Base-by-base conservation (phyloP, 2,888 invertebrate species). In the Druceiella hillmani region DNA sequence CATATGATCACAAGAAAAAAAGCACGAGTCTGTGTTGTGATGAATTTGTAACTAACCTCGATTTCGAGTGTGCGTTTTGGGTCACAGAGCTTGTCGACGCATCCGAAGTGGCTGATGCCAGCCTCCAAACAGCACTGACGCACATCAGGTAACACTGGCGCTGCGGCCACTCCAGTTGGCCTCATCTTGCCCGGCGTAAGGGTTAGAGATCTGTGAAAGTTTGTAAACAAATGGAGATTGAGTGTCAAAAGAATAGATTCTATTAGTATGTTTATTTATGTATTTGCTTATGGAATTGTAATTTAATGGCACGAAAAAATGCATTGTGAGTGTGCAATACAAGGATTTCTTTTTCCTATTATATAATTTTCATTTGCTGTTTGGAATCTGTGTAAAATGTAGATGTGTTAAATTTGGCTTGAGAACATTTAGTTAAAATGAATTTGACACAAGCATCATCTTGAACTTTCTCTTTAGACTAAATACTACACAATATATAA, bases 81-180 rank as follows among this genome's bases (percentile, higher is more conserved):
- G 58, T 88, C 87, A 54, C 89, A 90, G 49, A 90, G 74, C 54
- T 83, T 86, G 52, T 82, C 79, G 13, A 88, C 64, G 55, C 89
- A 89, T 33, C 79, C 78, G 46, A 76, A 75, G 57, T 87, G 85
- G 27, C 76, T 78, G 55, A 89, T 79, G 0, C 86, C 87, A 27
- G 79, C 81, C 2, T 75, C 62, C 9, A 75, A 68, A 53, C 88
- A 89, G 56, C 89, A 89, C 1, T 71, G 65, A n/a, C 73, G 67
- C 1, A 88, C 79, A 54, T 89, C 83, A 0, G 89, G 89, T 12
- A 89, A 60, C 34, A 75, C 68, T 0, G 87, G 88, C 2, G 82
- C 74, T 10, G 75, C 70, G 2, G 74, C 75, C 2, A 74, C 67
- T 45, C 68, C 64, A 35, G 69, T 74, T 6, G 68, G 68, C 60